Conservation (phyloP, 37 sponge, comb jelly and placozoan species). For the Chondrilla cf. caribensis region DNA sequence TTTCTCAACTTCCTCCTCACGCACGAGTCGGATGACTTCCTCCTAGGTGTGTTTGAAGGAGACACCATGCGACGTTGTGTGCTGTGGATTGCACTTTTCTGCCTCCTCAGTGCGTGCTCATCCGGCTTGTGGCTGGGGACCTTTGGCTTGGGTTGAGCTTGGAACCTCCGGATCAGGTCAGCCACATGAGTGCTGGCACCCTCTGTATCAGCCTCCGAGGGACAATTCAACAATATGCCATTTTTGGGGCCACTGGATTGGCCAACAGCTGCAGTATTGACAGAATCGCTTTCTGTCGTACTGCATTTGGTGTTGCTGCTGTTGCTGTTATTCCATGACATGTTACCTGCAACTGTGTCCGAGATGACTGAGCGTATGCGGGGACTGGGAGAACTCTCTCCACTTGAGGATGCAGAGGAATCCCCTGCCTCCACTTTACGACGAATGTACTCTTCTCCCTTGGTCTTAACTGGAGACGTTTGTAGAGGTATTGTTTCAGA, state of each 20-base stretch:
- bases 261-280: background rate
- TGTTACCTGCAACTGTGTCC: background rate
- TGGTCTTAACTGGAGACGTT: background rate
- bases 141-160: background rate
- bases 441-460: background rate
- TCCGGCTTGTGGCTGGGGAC: background rate
- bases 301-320: background rate
- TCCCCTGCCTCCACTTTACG: slow-evolving; percentile 19
- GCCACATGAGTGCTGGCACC: background rate
- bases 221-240: no score
- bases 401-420: slow-evolving; percentile 10
- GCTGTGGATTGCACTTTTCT: background rate
- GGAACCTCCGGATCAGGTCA: background rate
- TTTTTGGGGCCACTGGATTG: background rate
- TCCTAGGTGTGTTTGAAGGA: background rate
- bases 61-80: background rate
- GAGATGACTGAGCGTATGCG: background rate
- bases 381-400: slow-evolving; percentile 25
- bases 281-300: background rate
- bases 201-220: background rate
- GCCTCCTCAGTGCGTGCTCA: background rate
- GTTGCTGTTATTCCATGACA: background rate
- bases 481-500: background rate
- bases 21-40: background rate
- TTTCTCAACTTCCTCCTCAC: background rate